Percentiles rank a stretch among this genome's conserved stretches.
Evolutionary conservation across 1,140 invertebrate genomes (phyloP).

Genomic region (Drosophila pandora): DNA sequence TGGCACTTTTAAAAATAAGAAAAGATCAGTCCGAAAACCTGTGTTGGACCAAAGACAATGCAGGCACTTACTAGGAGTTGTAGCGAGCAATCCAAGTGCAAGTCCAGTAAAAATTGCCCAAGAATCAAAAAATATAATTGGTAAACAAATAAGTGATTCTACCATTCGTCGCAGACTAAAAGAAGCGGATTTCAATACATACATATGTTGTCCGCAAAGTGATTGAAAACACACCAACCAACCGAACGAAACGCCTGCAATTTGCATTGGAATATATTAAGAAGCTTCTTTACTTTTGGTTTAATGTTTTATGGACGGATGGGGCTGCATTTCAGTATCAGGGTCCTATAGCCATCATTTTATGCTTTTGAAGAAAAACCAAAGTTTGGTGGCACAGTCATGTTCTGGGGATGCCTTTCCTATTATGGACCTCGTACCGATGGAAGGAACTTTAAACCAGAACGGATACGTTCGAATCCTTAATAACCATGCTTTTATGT

Average conservation of each 20-base stretch:
- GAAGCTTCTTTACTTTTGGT: constrained; percentile 15
- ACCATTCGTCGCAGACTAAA: constrained; percentile 11
- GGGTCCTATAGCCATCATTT: constrained; percentile 10
- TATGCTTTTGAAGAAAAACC: constrained; percentile 12
- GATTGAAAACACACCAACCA: background rate
- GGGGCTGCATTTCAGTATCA: constrained; percentile 21
- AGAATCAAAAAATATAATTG: constrained; percentile 5
- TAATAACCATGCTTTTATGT: constrained; percentile 14
- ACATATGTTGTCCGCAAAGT: constrained; percentile 4
- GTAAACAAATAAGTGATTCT: constrained; percentile 9
- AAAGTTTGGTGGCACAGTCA: constrained; percentile 3
- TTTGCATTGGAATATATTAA: constrained; percentile 16
- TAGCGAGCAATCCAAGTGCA: constrained; percentile 9
- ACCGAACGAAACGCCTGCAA: constrained; percentile 5
- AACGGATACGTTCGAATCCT: constrained; percentile 12
- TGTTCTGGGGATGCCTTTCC: constrained; percentile 2
- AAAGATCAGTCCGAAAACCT: constrained; percentile 19
- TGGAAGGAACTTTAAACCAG: constrained; percentile 7
- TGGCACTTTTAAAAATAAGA: constrained; percentile 15
- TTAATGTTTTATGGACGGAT: constrained; percentile 22
- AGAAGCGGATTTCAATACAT: constrained; percentile 4
- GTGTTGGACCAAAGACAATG: constrained; percentile 14
- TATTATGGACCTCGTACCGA: constrained; percentile 14
- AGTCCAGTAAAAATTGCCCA: constrained; percentile 1
- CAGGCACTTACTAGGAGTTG: constrained; percentile 14